phyloP scores from a whole-genome alignment of 2,888 invertebrate genomes.

The Carcina quercana region DNA sequence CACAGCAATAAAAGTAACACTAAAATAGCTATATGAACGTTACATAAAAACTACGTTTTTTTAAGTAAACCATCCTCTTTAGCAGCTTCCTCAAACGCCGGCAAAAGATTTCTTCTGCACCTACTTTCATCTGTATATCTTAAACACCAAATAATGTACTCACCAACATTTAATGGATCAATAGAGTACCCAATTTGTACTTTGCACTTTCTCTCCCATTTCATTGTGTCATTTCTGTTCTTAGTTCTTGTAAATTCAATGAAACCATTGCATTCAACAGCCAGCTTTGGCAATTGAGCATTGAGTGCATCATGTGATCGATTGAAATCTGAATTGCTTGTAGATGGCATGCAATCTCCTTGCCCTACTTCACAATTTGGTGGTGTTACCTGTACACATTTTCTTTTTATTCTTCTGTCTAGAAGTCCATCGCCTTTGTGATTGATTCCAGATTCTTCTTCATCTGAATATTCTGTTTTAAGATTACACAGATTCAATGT shows the following conservation, averaged over 20 bases:
- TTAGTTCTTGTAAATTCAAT: conserved; percentile 57
- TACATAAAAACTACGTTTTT: conserved; percentile 17
- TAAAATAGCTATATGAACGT: not conserved
- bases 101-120: conserved; percentile 73
- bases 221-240: conserved; percentile 56
- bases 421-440: conserved; percentile 47
- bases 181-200: conserved; percentile 77
- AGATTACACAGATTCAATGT: conserved; percentile 19
- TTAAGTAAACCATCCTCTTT: conserved; percentile 33
- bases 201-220: conserved; percentile 77
- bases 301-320: conserved; percentile 51
- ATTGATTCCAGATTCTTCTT: conserved; percentile 29
- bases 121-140: conserved; percentile 76
- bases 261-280: conserved; percentile 63
- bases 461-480: conserved; percentile 31
- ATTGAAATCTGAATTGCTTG: conserved; percentile 51
- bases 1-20: not conserved
- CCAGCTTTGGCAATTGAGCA: conserved; percentile 54
- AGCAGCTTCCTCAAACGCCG: conserved; percentile 62
- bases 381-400: conserved; percentile 49
- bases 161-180: conserved; percentile 63
- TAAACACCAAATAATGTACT: conserved; percentile 76
- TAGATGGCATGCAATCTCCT: conserved; percentile 64
- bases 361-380: conserved; percentile 57
- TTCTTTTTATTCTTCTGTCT: conserved; percentile 33